These are phyloP conservation scores for Agonum fuliginosum DNA, from an alignment of 2,888 invertebrate species.

Conservation along the genomic window DNA sequence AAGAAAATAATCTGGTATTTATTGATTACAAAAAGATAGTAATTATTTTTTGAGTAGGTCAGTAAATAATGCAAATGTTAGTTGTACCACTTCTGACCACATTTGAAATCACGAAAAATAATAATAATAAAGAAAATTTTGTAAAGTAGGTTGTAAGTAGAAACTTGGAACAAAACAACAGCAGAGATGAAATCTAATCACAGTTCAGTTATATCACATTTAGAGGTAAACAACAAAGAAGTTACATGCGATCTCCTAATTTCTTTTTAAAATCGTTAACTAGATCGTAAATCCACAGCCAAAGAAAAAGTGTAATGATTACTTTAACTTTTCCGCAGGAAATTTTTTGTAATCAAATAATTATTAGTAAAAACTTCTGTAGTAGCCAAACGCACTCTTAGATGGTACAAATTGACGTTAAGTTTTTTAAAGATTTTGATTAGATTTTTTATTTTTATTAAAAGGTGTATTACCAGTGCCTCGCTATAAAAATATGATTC, in stretches of 20 bases:
- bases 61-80: not conserved
- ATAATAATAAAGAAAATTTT: slow-evolving; percentile 21
- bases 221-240: slow-evolving; percentile 23
- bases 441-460: too few relatives aligned
- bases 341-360: too few relatives aligned
- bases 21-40: not conserved
- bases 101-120: slow-evolving; percentile 12
- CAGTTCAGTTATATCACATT: slow-evolving; percentile 8
- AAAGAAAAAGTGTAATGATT: too few relatives aligned
- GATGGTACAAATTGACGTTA: too few relatives aligned
- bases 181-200: slow-evolving; percentile 16
- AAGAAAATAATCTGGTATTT: not conserved
- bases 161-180: slow-evolving; percentile 31
- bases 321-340: too few relatives aligned
- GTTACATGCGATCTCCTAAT: not conserved
- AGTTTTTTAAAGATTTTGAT: too few relatives aligned
- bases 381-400: too few relatives aligned
- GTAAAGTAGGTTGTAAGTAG: slow-evolving; percentile 28
- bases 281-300: too few relatives aligned
- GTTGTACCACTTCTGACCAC: slow-evolving; percentile 26
- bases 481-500: too few relatives aligned
- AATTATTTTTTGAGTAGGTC: slow-evolving; percentile 21
- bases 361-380: too few relatives aligned
- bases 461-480: too few relatives aligned
- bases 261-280: not conserved